A percentile compares a stretch with the other conserved stretches of the same genome.
phyloP scores from a whole-genome alignment of 2,113 vertebrate genomes.

The Colinus virginianus region DNA sequence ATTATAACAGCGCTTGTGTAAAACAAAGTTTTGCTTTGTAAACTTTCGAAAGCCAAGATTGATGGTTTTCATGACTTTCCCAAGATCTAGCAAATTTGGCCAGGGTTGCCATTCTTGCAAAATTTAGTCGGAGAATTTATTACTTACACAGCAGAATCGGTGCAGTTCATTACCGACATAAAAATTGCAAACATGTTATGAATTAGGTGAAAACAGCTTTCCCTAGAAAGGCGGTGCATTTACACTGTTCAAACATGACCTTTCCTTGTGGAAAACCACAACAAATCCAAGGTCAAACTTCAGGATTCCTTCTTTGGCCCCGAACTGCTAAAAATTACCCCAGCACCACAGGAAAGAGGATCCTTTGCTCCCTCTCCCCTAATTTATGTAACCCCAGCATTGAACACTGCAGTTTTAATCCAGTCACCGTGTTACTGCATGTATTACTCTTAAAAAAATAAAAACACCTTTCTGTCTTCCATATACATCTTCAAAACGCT shows the following conservation, averaged over 20 bases:
- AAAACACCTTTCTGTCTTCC: not conserved
- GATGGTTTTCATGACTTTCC: slow-evolving; percentile 48
- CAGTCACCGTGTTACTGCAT: not conserved
- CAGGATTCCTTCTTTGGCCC: not conserved
- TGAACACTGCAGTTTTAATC: not conserved
- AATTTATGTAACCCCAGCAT: not conserved
- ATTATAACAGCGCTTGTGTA: not conserved
- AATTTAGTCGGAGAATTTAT: slow-evolving; percentile 54
- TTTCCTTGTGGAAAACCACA: slow-evolving; percentile 44
- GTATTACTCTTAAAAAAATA: not conserved
- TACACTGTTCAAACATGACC: not conserved
- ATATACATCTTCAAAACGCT: not conserved
- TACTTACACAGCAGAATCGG: slow-evolving; percentile 50
- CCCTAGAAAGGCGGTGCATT: slow-evolving; percentile 40
- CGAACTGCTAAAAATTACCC: not conserved
- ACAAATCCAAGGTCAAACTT: slow-evolving; percentile 45
- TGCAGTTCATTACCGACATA: slow-evolving; percentile 34
- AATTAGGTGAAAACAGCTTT: slow-evolving; percentile 64
- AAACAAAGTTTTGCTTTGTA: slow-evolving; percentile 55
- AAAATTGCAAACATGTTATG: slow-evolving; percentile 55
- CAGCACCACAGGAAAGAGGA: not conserved
- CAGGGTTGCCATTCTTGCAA: not conserved
- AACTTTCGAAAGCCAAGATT: slow-evolving; percentile 37
- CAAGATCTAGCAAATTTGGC: slow-evolving; percentile 43
- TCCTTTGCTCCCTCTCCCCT: not conserved